Evolutionary conservation across 2,113 vertebrate species (phyloP).

Genomic region (Tachysurus fulvidraco): DNA sequence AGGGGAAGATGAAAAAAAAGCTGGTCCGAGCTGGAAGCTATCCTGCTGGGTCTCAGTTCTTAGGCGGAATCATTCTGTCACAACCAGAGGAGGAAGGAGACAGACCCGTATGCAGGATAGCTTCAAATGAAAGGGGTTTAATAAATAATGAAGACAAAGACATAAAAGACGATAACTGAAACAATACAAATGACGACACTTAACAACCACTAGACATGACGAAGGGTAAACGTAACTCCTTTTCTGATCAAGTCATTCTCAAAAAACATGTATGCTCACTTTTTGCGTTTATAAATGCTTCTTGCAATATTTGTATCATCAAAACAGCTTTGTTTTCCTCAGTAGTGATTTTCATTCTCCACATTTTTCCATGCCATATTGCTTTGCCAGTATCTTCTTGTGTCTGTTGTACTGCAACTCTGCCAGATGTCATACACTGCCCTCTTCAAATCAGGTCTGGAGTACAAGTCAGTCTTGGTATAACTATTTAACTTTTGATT

Average conservation of each 20-base stretch:
- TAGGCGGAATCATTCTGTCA: no score
- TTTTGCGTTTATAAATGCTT: neutral
- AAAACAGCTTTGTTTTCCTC: neutral
- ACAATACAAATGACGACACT: no score
- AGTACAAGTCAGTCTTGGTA: neutral
- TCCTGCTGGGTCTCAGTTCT: no score
- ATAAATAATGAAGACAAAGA: no score
- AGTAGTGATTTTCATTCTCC: neutral
- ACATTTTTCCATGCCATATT: neutral
- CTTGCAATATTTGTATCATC: neutral
- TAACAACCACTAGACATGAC: no score
- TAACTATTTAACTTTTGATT: neutral
- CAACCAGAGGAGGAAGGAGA: no score
- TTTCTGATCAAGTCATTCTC: neutral
- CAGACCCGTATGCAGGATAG: no score
- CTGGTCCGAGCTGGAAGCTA: no score
- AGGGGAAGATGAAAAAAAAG: no score
- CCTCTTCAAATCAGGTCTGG: neutral
- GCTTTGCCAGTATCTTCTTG: neutral
- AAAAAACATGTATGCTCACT: neutral
- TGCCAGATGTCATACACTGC: neutral
- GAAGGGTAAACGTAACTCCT: no score
- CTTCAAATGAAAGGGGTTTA: no score
- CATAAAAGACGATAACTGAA: no score
- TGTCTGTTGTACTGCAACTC: neutral